Base-by-base conservation (phyloP, 2,888 invertebrate species). In the Ichneumon xanthorius region DNA sequence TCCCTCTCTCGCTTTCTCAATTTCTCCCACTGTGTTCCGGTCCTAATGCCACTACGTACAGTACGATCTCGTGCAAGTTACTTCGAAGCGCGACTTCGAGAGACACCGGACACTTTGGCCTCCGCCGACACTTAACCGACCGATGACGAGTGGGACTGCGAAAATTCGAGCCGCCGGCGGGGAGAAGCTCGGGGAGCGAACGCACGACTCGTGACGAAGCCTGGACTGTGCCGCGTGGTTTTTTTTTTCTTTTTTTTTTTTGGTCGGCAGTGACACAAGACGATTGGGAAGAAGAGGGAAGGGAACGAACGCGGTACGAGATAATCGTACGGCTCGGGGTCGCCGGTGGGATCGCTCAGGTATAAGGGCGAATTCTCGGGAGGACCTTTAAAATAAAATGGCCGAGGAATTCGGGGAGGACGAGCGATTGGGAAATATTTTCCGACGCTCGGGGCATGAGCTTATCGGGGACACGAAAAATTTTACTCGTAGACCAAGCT, bases 361-460 rank as follows among this genome's bases (percentile, higher is more conserved):
- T 90, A 90, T 89, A 90, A 89, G 90, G 89, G 89, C 89, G 84
- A 89, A 90, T 90, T 90, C 90, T 90, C 79, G 82, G 83, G 84
- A 87, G 85, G 82, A 86, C 84, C 88, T 86, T 88, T 88, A 86
- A 84, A 87, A 26, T 73, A 85, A 75, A 63, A 75, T 75, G 48
- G 30, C 61, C 58, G 45, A 63, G 45, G 48, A 61, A 30, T 33
- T 33, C 58, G 11, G 16, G 26, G 58, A 14, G 58, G 11, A 58
- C 22, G 26, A 22, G 58, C 9, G 22, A 26, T 26, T 22, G 37
- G 33, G 85, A 87, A 86, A 85, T 77, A 67, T 88, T 87, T 87
- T 84, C 40, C 63, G 61, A 61, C 26, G 7, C 45, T 73, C 61
- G 48, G 48, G 30, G 48, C 11, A 48, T 45, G 14, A 33, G 61